Evolutionary conservation across 2,113 vertebrate genomes (phyloP).

Genomic region (Stegastes partitus): DNA sequence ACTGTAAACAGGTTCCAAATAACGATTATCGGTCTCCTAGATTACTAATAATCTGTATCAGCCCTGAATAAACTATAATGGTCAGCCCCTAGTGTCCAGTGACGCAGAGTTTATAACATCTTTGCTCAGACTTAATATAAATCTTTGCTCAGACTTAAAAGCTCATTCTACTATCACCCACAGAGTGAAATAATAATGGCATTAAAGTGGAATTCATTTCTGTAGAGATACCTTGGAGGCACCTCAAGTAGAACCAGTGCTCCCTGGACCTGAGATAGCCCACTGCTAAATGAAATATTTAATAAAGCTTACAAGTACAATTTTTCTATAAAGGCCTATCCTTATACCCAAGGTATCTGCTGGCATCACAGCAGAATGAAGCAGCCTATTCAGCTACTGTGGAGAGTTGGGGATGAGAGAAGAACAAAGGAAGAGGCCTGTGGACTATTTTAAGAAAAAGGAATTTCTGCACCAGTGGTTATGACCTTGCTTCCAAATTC

Average conservation of each 20-base stretch:
- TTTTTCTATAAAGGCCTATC: neutral
- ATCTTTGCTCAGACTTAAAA: neutral
- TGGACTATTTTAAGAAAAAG: slow-evolving; percentile 35
- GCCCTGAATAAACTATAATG: too few species aligned
- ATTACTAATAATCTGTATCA: too few species aligned
- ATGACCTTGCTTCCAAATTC: slow-evolving; percentile 23
- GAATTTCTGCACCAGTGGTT: slow-evolving; percentile 22
- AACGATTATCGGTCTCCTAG: too few species aligned
- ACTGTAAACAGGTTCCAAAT: too few species aligned
- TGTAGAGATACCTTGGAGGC: neutral
- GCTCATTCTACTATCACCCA: neutral
- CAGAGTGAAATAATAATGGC: slow-evolving; percentile 13
- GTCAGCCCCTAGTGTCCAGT: too few species aligned
- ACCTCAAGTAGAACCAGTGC: neutral
- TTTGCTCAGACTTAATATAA: too few species aligned
- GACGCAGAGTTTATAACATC: too few species aligned
- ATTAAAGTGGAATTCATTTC: slow-evolving; percentile 7
- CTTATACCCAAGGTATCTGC: neutral
- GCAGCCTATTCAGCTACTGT: neutral
- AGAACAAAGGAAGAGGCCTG: neutral
- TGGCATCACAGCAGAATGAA: neutral
- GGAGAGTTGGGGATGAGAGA: neutral
- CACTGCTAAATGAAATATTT: slow-evolving; percentile 24
- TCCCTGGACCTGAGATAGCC: neutral
- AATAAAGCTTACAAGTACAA: neutral